Percentiles rank a stretch among this genome's conserved stretches.
These are phyloP conservation scores for Oreortyx pictus DNA, from an alignment of 2,797 vertebrate species.

Conservation along the genomic window DNA sequence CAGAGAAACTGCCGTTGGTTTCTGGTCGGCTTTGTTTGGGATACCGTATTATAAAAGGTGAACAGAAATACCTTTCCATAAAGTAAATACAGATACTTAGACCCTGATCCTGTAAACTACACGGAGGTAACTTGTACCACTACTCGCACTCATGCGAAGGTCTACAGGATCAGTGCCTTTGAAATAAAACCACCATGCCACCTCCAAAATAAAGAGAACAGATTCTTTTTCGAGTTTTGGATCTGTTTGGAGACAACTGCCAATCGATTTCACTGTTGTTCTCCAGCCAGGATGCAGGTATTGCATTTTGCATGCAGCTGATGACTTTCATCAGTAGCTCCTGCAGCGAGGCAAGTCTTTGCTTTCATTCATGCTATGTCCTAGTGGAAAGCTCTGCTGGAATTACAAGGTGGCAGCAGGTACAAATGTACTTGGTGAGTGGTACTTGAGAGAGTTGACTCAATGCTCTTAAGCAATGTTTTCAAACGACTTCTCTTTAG, in stretches of 20 bases:
- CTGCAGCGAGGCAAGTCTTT: not conserved
- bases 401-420: not conserved
- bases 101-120: not conserved
- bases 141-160: not conserved
- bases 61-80: slow-evolving; percentile 67
- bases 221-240: not conserved
- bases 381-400: not conserved
- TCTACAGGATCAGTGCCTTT: slow-evolving; percentile 2
- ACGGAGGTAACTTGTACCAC: not conserved
- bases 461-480: not conserved
- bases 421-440: not conserved
- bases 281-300: not conserved
- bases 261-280: not conserved
- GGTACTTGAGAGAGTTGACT: not conserved
- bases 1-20: not conserved
- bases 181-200: not conserved
- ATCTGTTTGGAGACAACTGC: not conserved
- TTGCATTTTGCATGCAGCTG: not conserved
- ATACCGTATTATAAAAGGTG: slow-evolving; percentile 62
- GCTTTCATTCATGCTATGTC: not conserved
- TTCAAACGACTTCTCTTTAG: not conserved
- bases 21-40: slow-evolving; percentile 29
- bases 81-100: not conserved
- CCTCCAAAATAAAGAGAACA: not conserved
- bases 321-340: not conserved